Evolutionary conservation across 1,140 invertebrate genomes (phyloP).

Genomic region (Ptiloglossa arizonensis): DNA sequence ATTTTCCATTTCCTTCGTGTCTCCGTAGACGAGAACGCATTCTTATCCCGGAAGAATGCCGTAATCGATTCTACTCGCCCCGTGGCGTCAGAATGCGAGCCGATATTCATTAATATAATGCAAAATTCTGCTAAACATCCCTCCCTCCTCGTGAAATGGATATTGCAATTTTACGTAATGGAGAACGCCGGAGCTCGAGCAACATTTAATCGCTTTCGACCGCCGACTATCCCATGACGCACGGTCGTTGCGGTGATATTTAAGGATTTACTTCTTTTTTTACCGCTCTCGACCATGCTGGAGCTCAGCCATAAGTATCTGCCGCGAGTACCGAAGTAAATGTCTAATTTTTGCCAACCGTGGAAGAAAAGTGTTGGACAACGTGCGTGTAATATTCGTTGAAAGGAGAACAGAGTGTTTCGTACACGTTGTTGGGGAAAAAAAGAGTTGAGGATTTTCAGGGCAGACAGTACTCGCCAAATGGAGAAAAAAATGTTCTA

Average conservation of each 20-base stretch:
- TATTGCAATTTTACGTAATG: conserved; percentile 56
- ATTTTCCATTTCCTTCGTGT: background rate
- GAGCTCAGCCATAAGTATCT: conserved; percentile 2
- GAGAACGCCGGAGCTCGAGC: background rate
- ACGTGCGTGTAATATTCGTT: too few relatives aligned
- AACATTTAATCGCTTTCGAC: conserved; percentile 38
- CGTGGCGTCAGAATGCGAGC: background rate
- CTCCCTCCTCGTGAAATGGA: conserved; percentile 46
- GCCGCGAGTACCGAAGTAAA: background rate
- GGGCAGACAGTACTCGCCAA: too few relatives aligned
- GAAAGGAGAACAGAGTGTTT: too few relatives aligned
- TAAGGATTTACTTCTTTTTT: conserved; percentile 3
- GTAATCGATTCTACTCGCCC: background rate
- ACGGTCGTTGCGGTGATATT: conserved; percentile 9
- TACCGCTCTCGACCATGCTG: background rate
- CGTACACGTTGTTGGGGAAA: too few relatives aligned
- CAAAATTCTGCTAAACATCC: conserved; percentile 47
- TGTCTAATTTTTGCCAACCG: conserved; percentile 2
- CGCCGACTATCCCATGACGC: conserved; percentile 27
- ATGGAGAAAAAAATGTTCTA: too few relatives aligned
- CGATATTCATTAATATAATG: conserved; percentile 54
- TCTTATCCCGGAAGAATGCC: background rate
- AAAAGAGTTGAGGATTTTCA: too few relatives aligned
- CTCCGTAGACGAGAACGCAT: background rate
- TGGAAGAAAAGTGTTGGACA: background rate